phyloP scores from a whole-genome alignment of 2,113 vertebrate species.

The Podarcis raffonei region DNA sequence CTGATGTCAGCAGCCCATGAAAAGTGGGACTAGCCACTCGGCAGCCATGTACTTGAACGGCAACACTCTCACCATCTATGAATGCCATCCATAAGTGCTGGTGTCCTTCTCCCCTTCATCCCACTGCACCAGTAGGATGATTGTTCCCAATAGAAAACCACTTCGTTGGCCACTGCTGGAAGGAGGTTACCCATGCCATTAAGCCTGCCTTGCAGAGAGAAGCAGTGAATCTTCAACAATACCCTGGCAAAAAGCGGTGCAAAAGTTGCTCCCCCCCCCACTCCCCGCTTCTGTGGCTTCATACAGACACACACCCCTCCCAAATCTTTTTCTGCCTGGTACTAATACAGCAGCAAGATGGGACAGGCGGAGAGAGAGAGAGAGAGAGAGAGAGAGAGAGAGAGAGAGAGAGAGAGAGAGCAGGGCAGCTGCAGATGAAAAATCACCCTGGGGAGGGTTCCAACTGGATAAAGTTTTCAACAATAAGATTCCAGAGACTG shows the following conservation, averaged over 20 bases:
- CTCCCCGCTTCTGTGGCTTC: slow-evolving; percentile 6
- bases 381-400: slow-evolving; percentile 77
- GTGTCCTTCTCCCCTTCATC: neutral
- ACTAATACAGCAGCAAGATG: slow-evolving; percentile 49
- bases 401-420: slow-evolving; percentile 80
- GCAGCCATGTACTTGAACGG: neutral
- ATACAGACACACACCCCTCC: neutral
- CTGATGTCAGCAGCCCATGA: neutral
- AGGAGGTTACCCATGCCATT: neutral
- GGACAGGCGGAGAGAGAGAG: slow-evolving; percentile 78
- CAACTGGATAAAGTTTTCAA: slow-evolving; percentile 88
- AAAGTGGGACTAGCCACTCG: neutral
- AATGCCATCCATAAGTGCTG: neutral
- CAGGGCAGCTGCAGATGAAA: slow-evolving; percentile 84
- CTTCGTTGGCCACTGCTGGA: neutral
- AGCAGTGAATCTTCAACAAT: neutral
- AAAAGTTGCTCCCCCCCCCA: neutral
- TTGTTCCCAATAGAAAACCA: neutral
- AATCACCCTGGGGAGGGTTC: slow-evolving; percentile 81
- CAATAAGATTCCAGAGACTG: slow-evolving; percentile 87
- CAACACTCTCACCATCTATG: neutral
- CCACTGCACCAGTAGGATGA: neutral
- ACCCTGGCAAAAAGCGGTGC: neutral
- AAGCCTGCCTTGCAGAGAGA: neutral
- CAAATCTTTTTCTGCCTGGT: slow-evolving; percentile 51